A percentile compares a stretch with the other conserved stretches of the same genome.
Conservation (phyloP, 2,888 invertebrate genomes). For the Lochmaea capreae region DNA sequence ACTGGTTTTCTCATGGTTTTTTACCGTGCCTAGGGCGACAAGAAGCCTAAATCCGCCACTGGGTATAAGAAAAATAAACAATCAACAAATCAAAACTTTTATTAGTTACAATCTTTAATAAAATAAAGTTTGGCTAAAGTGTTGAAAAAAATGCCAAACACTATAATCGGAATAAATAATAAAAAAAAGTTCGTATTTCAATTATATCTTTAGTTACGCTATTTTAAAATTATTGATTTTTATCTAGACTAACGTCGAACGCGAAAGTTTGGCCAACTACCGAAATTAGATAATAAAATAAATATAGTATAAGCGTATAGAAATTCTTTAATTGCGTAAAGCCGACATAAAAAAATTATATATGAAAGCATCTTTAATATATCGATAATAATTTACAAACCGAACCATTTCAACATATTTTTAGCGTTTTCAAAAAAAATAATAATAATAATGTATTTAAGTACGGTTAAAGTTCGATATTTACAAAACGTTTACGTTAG, state of each 20-base stretch:
- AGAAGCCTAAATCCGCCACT: no score
- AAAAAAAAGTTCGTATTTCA: neutral
- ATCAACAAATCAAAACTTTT: conserved; percentile 4
- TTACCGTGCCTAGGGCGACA: no score
- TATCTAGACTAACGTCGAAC: conserved; percentile 7
- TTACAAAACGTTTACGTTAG: neutral
- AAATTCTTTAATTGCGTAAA: neutral
- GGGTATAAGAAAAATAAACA: neutral
- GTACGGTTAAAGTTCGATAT: neutral
- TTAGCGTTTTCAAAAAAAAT: neutral
- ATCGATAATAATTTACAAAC: neutral
- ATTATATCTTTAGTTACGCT: neutral
- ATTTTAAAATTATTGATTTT: neutral
- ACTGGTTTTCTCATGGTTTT: no score
- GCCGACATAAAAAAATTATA: neutral
- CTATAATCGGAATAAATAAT: neutral
- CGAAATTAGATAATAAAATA: neutral
- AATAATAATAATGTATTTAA: neutral
- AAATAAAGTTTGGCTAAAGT: neutral
- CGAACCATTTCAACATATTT: neutral
- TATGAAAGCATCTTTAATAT: neutral
- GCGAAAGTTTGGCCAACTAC: neutral
- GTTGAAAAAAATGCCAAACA: neutral
- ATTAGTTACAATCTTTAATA: conserved; percentile 8
- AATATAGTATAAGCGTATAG: conserved; percentile 3